Evolutionary conservation across 2,888 invertebrate species (phyloP).

Genomic region (Ernsta delagoae): DNA sequence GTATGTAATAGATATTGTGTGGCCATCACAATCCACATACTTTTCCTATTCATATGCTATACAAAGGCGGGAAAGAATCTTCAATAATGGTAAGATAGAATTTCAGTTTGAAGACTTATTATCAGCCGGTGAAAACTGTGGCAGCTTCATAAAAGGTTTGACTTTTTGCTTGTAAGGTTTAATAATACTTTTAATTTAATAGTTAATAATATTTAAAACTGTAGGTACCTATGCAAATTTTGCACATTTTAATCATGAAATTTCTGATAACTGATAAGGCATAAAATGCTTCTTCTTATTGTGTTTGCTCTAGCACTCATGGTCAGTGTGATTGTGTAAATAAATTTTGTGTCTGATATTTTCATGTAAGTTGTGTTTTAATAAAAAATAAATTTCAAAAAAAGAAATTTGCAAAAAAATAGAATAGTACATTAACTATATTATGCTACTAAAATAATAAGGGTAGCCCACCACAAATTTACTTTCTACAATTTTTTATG

Average conservation of each 20-base stretch:
- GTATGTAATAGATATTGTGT: conserved; percentile 73
- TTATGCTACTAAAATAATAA: too few species aligned
- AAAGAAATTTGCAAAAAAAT: too few species aligned
- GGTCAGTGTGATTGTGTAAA: too few species aligned
- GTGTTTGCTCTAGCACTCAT: background rate
- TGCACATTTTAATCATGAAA: background rate
- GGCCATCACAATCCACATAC: conserved; percentile 62
- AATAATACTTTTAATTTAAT: background rate
- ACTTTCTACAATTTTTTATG: too few species aligned
- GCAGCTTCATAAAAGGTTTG: conserved; percentile 74
- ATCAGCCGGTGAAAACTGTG: conserved; percentile 56
- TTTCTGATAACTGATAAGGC: background rate
- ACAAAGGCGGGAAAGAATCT: conserved; percentile 66
- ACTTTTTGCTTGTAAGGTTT: conserved; percentile 70
- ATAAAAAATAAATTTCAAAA: too few species aligned
- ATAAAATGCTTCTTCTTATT: background rate
- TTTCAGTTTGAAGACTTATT: conserved; percentile 76
- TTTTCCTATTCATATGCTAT: conserved; percentile 69
- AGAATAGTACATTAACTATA: too few species aligned
- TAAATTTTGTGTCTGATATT: too few species aligned
- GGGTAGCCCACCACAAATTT: too few species aligned
- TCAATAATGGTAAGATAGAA: conserved; percentile 62
- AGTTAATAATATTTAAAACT: too few species aligned
- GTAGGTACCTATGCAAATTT: background rate
- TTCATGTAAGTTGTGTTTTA: too few species aligned